Evolutionary conservation across 1,140 invertebrate genomes (phyloP).

Genomic region (Orchestia grillus): DNA sequence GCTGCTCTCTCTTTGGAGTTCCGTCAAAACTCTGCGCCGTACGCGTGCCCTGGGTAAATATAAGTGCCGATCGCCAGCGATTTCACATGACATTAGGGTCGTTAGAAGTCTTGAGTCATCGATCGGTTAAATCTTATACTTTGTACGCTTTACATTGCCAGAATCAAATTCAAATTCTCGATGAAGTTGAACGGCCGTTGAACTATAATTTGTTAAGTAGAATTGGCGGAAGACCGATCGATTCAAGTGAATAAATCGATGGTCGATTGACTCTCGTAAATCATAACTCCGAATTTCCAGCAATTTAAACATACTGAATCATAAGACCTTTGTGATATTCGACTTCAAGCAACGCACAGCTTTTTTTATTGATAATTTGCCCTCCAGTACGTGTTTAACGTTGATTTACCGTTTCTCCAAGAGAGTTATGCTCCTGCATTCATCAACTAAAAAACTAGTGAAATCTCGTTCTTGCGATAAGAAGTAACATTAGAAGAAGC

Average conservation of each 20-base stretch:
- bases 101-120: neutral
- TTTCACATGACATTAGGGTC: neutral
- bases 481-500: too few species aligned
- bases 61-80: neutral
- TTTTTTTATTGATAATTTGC: neutral
- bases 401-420: neutral
- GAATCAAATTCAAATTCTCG: neutral
- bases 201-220: neutral
- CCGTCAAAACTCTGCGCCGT: neutral
- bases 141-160: neutral
- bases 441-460: neutral
- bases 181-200: neutral
- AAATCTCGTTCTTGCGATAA: too few species aligned
- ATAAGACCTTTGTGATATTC: neutral
- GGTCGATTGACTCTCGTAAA: neutral
- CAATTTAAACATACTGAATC: neutral
- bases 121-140: neutral
- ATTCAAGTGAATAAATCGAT: neutral
- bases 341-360: neutral
- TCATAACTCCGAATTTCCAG: neutral
- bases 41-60: neutral
- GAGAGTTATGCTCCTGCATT: neutral
- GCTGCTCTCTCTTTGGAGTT: too few species aligned
- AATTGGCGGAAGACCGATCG: neutral
- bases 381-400: neutral